These are phyloP conservation scores for Anthonomus grandis DNA, from an alignment of 1,140 invertebrate genomes.

Conservation along the genomic window DNA sequence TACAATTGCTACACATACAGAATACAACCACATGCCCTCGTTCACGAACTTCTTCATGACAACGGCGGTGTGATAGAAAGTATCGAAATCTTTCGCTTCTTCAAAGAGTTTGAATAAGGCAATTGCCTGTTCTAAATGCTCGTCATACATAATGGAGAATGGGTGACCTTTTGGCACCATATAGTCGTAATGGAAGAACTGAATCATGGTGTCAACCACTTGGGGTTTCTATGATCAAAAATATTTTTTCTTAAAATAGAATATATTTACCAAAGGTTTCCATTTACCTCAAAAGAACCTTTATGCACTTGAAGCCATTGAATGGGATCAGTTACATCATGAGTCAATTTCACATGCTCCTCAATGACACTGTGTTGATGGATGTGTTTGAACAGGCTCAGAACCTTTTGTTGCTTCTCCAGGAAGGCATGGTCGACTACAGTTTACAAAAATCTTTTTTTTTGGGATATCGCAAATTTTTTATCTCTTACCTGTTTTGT, in stretches of 20 bases:
- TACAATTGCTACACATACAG: constrained; percentile 57
- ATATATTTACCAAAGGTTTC: neutral
- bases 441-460: neutral
- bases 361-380: constrained; percentile 54
- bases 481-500: constrained; percentile 33
- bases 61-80: constrained; percentile 62
- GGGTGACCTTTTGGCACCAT: constrained; percentile 46
- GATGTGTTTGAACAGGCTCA: constrained; percentile 61
- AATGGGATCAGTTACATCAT: constrained; percentile 7
- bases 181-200: constrained; percentile 45
- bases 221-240: constrained; percentile 48
- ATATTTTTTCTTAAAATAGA: neutral
- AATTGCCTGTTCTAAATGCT: constrained; percentile 56
- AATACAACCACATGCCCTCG: constrained; percentile 59
- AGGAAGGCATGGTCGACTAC: constrained; percentile 47
- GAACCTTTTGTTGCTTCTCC: constrained; percentile 57
- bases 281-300: constrained; percentile 14
- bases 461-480: neutral
- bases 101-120: constrained; percentile 59
- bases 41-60: constrained; percentile 63
- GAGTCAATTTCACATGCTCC: constrained; percentile 49
- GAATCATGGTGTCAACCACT: constrained; percentile 52
- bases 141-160: constrained; percentile 51
- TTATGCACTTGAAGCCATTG: constrained; percentile 18
- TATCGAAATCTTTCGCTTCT: constrained; percentile 61